Evolutionary conservation across 2,797 vertebrate genomes (phyloP).

Genomic region (Peromyscus aztecus): DNA sequence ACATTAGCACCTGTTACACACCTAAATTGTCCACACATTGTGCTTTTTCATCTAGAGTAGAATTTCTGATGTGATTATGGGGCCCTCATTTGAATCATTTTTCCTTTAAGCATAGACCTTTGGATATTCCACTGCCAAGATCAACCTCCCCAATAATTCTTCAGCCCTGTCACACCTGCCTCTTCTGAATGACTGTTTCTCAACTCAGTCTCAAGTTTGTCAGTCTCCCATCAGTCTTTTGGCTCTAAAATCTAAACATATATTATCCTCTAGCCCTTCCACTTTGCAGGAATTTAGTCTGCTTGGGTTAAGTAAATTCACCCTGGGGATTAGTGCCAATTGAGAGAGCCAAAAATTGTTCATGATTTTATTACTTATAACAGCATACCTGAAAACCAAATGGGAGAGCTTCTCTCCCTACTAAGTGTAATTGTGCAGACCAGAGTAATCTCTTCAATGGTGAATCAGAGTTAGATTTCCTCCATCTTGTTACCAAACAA

Average conservation of each 20-base stretch:
- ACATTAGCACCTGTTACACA: accelerated
- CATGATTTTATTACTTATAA: not conserved
- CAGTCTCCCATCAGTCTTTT: not conserved
- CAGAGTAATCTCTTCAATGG: not conserved
- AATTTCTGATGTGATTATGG: not conserved
- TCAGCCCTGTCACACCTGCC: not conserved
- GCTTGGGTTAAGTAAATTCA: not conserved
- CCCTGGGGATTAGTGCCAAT: not conserved
- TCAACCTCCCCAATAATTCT: not conserved
- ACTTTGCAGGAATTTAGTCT: not conserved
- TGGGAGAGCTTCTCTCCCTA: not conserved
- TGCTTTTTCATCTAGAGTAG: too few species aligned
- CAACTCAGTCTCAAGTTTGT: not conserved
- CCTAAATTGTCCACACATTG: accelerated
- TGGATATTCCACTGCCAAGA: not conserved
- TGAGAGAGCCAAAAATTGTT: not conserved
- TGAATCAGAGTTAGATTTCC: not conserved
- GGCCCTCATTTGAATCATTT: not conserved
- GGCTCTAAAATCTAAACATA: not conserved
- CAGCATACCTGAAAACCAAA: conserved; percentile 18
- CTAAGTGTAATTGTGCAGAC: not conserved
- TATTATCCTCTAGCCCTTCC: accelerated
- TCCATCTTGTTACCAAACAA: conserved; percentile 52
- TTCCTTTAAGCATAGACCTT: not conserved
- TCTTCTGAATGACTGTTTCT: not conserved